Percentiles rank a stretch among this genome's conserved stretches.
phyloP scores from a whole-genome alignment of 2,888 invertebrate genomes.

The Pristionchus arcanus region DNA sequence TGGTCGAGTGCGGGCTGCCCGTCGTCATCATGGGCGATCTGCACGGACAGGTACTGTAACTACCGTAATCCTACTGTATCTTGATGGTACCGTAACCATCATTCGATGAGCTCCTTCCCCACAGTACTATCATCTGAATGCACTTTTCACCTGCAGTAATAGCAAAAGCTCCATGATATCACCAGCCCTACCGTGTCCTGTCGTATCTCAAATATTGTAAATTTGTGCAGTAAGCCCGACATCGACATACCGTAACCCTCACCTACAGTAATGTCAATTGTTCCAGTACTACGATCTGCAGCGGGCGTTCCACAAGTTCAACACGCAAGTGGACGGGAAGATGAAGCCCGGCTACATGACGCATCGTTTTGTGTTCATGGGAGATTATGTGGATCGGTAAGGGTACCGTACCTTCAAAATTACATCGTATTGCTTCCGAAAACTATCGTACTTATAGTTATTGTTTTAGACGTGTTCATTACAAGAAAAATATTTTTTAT shows the following conservation, averaged over 20 bases:
- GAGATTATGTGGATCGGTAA: conserved; percentile 30
- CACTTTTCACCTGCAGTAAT: too few species aligned
- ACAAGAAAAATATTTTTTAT: background rate
- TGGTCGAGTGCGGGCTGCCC: conserved; percentile 21
- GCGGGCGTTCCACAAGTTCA: conserved; percentile 10
- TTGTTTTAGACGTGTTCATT: background rate
- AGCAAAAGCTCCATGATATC: too few species aligned
- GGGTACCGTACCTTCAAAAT: background rate
- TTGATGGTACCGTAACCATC: too few species aligned
- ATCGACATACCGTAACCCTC: background rate
- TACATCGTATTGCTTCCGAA: too few species aligned
- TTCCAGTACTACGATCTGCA: conserved; percentile 24
- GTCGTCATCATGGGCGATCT: conserved; percentile 9
- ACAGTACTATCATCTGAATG: too few species aligned
- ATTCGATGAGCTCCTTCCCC: too few species aligned
- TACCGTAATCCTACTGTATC: background rate
- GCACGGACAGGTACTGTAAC: conserved; percentile 1
- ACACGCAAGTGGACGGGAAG: background rate
- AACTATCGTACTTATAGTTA: background rate
- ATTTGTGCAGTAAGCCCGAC: too few species aligned
- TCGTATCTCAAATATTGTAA: too few species aligned
- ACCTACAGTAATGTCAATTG: background rate
- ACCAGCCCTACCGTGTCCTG: too few species aligned
- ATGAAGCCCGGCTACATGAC: conserved; percentile 37
- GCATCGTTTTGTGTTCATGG: conserved; percentile 16